Conservation (phyloP, 2,888 invertebrate species). For the Ectemnius cavifrons region DNA sequence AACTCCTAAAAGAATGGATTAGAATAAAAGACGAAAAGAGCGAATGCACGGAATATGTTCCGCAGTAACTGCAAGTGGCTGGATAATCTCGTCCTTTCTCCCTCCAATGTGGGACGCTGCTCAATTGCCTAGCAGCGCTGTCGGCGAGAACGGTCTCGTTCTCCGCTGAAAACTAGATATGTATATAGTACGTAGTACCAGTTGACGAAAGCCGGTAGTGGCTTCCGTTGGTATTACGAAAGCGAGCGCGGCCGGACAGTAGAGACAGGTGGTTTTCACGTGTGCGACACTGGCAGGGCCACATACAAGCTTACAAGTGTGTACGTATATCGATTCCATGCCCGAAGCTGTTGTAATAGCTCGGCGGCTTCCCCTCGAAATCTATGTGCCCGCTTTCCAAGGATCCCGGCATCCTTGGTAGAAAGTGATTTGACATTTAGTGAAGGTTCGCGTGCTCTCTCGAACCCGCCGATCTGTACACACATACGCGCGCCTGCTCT, state of each 20-base stretch:
- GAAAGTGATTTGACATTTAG: slow-evolving; percentile 65
- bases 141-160: too few relatives aligned
- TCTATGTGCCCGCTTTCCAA: slow-evolving; percentile 27
- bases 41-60: too few relatives aligned
- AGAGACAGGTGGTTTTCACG: slow-evolving; percentile 36
- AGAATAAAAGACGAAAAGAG: too few relatives aligned
- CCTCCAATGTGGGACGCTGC: too few relatives aligned
- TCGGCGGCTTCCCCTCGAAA: slow-evolving; percentile 11
- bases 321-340: slow-evolving; percentile 16
- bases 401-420: slow-evolving; percentile 40
- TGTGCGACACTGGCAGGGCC: slow-evolving; percentile 23
- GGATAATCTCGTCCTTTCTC: too few relatives aligned
- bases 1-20: too few relatives aligned
- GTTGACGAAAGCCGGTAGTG: slow-evolving; percentile 17
- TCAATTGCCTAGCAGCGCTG: too few relatives aligned
- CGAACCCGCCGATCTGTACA: slow-evolving; percentile 2
- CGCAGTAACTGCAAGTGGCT: too few relatives aligned
- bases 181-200: background rate
- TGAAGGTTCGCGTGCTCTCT: slow-evolving; percentile 36
- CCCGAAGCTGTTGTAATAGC: slow-evolving; percentile 22
- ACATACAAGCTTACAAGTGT: background rate
- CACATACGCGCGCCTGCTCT: background rate
- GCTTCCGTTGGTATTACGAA: slow-evolving; percentile 49
- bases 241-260: slow-evolving; percentile 27
- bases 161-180: too few relatives aligned